Conservation (phyloP, 2,113 vertebrate genomes). For the Craseonycteris thonglongyai region DNA sequence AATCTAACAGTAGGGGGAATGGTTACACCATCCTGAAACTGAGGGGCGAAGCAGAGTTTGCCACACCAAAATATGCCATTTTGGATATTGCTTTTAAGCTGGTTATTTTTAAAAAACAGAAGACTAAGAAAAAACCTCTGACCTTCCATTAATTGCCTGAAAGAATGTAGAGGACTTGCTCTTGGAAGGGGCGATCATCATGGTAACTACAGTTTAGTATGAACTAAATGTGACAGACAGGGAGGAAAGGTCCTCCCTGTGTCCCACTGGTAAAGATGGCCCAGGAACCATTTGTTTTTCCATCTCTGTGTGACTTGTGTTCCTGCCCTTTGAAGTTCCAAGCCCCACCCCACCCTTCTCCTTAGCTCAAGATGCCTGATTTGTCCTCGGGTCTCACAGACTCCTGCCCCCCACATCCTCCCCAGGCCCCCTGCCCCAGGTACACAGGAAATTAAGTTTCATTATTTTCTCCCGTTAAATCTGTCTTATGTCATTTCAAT, state of each 20-base stretch:
- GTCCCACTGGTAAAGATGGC: too few species aligned
- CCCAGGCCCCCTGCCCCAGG: too few species aligned
- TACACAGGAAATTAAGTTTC: not conserved
- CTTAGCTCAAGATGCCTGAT: not conserved
- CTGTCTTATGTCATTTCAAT: not conserved
- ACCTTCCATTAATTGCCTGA: not conserved
- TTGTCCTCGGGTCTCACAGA: not conserved
- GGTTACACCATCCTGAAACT: not conserved
- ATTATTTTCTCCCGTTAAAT: not conserved
- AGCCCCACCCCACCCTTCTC: not conserved
- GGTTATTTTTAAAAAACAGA: not conserved
- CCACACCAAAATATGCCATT: not conserved
- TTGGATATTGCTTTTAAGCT: not conserved
- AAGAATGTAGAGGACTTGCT: not conserved
- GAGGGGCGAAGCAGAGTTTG: not conserved
- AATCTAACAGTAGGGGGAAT: not conserved
- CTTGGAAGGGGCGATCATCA: not conserved
- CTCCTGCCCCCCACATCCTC: too few species aligned
- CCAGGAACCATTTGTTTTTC: not conserved
- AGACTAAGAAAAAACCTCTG: not conserved
- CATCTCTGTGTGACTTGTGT: not conserved
- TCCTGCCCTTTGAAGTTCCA: too few species aligned
- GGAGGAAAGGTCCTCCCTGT: too few species aligned
- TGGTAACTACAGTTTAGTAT: too few species aligned
- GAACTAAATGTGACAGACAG: too few species aligned